Percentiles rank a stretch among this genome's conserved stretches.
These are phyloP conservation scores for Gallirallus australis DNA, from an alignment of 2,797 vertebrate genomes.

Conservation along the genomic window DNA sequence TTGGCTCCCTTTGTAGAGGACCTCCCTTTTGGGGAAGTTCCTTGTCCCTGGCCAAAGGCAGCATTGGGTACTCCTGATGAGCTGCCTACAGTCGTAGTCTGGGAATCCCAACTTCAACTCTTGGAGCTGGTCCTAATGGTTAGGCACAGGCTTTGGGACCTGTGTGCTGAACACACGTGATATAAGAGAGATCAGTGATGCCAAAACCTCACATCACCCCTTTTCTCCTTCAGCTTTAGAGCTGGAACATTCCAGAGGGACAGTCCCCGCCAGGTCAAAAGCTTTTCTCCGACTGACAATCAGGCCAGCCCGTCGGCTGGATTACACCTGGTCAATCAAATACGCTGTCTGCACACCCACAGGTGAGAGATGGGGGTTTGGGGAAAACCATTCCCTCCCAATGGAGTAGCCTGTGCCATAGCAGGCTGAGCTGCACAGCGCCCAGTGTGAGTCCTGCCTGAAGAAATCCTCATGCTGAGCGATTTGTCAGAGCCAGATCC, in stretches of 20 bases:
- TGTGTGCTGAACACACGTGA: not conserved
- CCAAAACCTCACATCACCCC: not conserved
- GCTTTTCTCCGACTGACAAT: slow-evolving; percentile 76
- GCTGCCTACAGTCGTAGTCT: not conserved
- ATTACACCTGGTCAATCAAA: slow-evolving; percentile 88
- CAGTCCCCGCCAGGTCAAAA: slow-evolving; percentile 82
- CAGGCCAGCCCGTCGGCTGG: slow-evolving; percentile 73
- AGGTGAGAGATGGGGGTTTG: slow-evolving; percentile 74
- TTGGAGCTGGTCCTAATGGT: not conserved
- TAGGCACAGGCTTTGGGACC: not conserved
- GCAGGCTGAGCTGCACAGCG: not conserved
- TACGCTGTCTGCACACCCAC: slow-evolving; percentile 78
- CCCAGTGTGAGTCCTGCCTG: not conserved
- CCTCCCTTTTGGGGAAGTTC: not conserved
- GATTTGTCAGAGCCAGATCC: not conserved
- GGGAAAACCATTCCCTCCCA: not conserved
- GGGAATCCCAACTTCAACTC: not conserved
- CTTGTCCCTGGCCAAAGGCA: not conserved
- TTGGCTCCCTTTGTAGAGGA: not conserved
- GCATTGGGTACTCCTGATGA: not conserved
- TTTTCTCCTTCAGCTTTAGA: slow-evolving; percentile 80
- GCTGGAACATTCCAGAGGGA: slow-evolving; percentile 81
- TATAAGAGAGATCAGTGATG: not conserved
- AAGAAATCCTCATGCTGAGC: not conserved
- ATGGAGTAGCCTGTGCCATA: not conserved